These are phyloP conservation scores for Teleogryllus occipitalis DNA, from an alignment of 1,140 invertebrate genomes.

Conservation along the genomic window DNA sequence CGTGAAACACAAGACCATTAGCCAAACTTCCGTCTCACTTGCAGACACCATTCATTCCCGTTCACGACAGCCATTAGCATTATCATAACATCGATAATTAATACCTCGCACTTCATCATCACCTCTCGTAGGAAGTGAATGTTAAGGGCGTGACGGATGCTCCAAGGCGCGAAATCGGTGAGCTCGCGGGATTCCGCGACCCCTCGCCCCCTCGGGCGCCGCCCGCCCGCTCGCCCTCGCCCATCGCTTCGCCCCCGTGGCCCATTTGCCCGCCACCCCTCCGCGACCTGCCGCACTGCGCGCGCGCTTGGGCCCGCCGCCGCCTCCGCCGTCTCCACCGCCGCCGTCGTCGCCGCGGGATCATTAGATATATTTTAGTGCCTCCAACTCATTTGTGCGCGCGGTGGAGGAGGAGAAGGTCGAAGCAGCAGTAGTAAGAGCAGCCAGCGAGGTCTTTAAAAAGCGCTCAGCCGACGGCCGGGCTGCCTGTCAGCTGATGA, in stretches of 20 bases:
- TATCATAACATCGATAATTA: neutral
- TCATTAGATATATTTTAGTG: constrained; percentile 6
- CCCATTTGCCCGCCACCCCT: neutral
- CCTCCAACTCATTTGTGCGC: neutral
- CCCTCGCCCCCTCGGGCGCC: no score
- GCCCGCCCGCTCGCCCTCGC: neutral
- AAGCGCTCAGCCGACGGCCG: neutral
- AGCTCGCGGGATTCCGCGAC: no score
- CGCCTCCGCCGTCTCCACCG: no score
- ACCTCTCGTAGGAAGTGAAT: neutral
- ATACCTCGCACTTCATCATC: neutral
- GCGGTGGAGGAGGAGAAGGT: neutral
- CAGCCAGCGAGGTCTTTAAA: neutral
- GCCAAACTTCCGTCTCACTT: neutral
- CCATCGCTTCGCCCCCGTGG: neutral
- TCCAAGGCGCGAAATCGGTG: no score
- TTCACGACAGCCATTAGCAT: neutral
- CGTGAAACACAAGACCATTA: neutral
- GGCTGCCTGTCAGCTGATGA: neutral
- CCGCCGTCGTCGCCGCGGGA: neutral
- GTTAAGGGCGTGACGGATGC: no score
- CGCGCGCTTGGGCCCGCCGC: no score
- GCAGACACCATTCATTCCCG: neutral
- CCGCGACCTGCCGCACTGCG: neutral
- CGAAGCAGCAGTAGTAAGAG: neutral